A percentile compares a stretch with the other conserved stretches of the same genome.
Evolutionary conservation across 2,797 vertebrate genomes (phyloP).

Genomic region (Nannoperca obscura): DNA sequence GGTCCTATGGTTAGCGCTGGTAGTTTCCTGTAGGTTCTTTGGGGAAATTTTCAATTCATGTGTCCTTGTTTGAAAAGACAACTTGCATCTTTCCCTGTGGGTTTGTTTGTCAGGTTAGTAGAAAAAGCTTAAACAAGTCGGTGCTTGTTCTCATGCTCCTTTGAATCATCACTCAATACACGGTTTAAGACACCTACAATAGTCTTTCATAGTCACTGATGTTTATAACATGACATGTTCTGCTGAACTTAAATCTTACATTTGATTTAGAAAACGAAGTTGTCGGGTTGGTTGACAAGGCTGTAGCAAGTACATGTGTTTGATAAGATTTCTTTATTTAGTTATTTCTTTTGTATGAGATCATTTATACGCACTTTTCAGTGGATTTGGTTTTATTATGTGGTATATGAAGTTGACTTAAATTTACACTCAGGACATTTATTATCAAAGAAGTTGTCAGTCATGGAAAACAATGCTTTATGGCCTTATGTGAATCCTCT

Average conservation of each 20-base stretch:
- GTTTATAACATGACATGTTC: not conserved
- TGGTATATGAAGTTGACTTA: not conserved
- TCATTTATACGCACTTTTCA: not conserved
- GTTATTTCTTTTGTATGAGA: too few relatives aligned
- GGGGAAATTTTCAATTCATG: not conserved
- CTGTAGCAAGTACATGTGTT: not conserved
- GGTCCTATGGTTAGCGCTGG: slow-evolving; percentile 23
- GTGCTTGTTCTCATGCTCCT: slow-evolving; percentile 36
- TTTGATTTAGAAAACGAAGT: not conserved
- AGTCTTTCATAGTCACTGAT: not conserved
- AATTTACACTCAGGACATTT: not conserved
- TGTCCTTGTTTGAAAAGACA: slow-evolving; percentile 2
- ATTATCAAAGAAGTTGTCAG: not conserved
- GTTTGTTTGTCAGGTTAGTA: not conserved
- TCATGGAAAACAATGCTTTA: not conserved
- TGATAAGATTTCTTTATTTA: not conserved
- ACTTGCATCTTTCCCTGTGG: not conserved
- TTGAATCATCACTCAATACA: slow-evolving; percentile 22
- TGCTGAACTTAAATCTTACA: not conserved
- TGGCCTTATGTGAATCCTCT: not conserved
- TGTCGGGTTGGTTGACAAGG: not conserved
- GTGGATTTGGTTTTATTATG: not conserved
- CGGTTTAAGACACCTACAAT: not conserved
- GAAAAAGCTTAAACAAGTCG: slow-evolving; percentile 20
- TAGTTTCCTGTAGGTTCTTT: slow-evolving; percentile 35